phyloP scores from a whole-genome alignment of 2,113 vertebrate species.

The Rhabdomys dilectus region DNA sequence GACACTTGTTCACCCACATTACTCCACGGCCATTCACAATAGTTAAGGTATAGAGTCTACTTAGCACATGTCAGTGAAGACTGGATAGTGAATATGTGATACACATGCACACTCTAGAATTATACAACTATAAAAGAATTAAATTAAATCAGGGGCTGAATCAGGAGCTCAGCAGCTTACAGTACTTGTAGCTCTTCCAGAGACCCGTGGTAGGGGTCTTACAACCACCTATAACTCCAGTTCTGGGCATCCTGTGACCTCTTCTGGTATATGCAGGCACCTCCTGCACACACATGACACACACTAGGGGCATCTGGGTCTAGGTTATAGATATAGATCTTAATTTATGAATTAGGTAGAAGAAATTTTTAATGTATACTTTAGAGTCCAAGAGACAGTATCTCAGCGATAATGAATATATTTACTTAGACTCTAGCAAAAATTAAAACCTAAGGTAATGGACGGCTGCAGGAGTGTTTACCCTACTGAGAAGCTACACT shows the following conservation, averaged over 20 bases:
- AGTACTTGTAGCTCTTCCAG: too few relatives aligned
- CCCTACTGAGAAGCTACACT: background rate
- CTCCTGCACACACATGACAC: background rate
- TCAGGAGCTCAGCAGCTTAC: background rate
- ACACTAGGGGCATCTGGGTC: too few relatives aligned
- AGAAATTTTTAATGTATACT: background rate
- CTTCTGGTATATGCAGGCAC: background rate
- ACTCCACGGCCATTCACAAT: fast-evolving
- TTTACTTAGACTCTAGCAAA: background rate
- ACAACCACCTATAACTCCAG: background rate
- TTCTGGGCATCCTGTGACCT: background rate
- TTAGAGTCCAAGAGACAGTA: background rate
- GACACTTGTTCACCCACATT: background rate
- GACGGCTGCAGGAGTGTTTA: background rate
- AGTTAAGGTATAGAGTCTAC: background rate
- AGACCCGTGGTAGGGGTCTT: background rate
- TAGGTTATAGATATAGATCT: background rate
- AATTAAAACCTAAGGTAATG: slow-evolving; percentile 5
- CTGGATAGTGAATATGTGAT: background rate
- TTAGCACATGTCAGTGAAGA: background rate
- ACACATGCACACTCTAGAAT: background rate
- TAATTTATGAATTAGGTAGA: background rate
- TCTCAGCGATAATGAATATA: background rate
- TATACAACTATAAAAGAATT: background rate
- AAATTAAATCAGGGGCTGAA: background rate